Conservation (phyloP, 1,140 invertebrate genomes). For the Parapsyche elsis region DNA sequence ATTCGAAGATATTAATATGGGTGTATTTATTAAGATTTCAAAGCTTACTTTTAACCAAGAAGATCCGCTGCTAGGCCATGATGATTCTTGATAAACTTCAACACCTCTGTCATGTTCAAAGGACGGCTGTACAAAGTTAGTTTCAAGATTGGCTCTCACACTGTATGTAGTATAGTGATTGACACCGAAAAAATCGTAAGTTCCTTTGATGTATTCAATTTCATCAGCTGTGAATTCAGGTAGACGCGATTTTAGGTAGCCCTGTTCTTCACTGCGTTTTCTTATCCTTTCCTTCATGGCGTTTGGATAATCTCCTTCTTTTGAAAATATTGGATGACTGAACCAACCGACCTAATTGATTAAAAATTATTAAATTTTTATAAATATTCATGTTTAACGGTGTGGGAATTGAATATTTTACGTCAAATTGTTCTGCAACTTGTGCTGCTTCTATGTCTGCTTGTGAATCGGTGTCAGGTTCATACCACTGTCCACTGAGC, state of each 20-base stretch:
- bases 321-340: conserved; percentile 68
- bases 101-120: conserved; percentile 62
- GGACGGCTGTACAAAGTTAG: conserved; percentile 56
- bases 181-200: conserved; percentile 70
- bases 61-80: conserved; percentile 61
- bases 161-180: conserved; percentile 65
- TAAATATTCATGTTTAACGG: not conserved
- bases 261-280: conserved; percentile 63
- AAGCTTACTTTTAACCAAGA: conserved; percentile 58
- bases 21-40: not conserved
- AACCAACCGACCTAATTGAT: conserved; percentile 65
- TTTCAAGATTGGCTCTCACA: conserved; percentile 31
- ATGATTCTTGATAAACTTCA: conserved; percentile 58
- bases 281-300: conserved; percentile 61
- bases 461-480: conserved; percentile 60
- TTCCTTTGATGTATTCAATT: conserved; percentile 68
- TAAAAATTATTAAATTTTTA: conserved; percentile 53
- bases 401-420: conserved; percentile 20
- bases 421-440: conserved; percentile 61
- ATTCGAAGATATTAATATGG: not conserved
- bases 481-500: conserved; percentile 64
- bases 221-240: conserved; percentile 62
- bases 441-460: conserved; percentile 66
- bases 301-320: conserved; percentile 62
- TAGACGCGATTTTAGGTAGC: conserved; percentile 62